These are phyloP conservation scores for Hyperopisus bebe DNA, from an alignment of 2,113 vertebrate genomes.

Conservation along the genomic window DNA sequence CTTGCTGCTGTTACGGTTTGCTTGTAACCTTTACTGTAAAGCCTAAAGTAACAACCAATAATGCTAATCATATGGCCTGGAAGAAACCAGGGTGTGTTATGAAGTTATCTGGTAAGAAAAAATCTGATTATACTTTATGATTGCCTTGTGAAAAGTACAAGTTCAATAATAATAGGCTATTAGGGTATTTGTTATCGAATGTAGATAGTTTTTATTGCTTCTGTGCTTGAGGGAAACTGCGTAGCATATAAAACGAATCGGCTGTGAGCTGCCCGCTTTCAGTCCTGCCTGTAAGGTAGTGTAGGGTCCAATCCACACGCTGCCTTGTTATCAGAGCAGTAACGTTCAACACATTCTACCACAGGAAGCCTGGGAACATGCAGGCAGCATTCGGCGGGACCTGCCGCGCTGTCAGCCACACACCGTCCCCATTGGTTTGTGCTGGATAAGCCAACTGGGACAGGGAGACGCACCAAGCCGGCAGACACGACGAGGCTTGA, in stretches of 20 bases:
- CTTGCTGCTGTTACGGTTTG: slow-evolving; percentile 37
- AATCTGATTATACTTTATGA: slow-evolving; percentile 55
- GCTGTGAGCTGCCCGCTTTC: background rate
- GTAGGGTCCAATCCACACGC: background rate
- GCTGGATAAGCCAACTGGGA: background rate
- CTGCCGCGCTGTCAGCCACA: background rate
- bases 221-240: slow-evolving; percentile 48
- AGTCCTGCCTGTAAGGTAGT: background rate
- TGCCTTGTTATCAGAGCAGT: background rate
- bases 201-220: slow-evolving; percentile 52
- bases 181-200: slow-evolving; percentile 58
- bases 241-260: slow-evolving; percentile 25
- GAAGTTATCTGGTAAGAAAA: slow-evolving; percentile 58
- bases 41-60: slow-evolving; percentile 46
- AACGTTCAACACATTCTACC: background rate
- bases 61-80: slow-evolving; percentile 41
- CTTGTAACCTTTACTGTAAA: slow-evolving; percentile 32
- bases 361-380: background rate
- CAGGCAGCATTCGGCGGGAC: background rate
- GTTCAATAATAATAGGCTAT: slow-evolving; percentile 56
- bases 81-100: slow-evolving; percentile 45
- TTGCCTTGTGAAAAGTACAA: slow-evolving; percentile 55
- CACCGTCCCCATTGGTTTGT: background rate
- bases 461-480: background rate
- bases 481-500: background rate